These are phyloP conservation scores for Cariama cristata DNA, from an alignment of 2,113 vertebrate genomes.

Conservation along the genomic window DNA sequence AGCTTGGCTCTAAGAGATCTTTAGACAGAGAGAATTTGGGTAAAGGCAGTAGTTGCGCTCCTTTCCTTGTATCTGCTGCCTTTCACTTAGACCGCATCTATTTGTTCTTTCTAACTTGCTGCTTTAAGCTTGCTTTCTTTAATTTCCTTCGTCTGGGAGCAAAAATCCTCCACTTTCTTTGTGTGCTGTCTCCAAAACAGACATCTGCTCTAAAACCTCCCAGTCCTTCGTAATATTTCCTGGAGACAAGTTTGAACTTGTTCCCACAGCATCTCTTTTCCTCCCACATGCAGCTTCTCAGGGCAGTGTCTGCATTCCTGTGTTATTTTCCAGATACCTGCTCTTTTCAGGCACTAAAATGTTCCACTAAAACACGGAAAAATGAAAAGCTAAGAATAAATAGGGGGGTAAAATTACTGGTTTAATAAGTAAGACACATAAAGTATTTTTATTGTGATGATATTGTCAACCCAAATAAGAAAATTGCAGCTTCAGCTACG, in stretches of 20 bases:
- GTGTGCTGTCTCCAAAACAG: rapidly evolving
- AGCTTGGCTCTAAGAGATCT: not conserved
- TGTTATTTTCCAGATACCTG: not conserved
- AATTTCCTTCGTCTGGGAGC: not conserved
- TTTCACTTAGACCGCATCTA: not conserved
- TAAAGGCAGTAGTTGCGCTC: not conserved
- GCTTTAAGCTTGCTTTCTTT: not conserved
- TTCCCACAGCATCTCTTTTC: not conserved
- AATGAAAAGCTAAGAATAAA: not conserved
- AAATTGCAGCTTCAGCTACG: not conserved
- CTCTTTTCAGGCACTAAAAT: not conserved
- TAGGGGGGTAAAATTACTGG: not conserved
- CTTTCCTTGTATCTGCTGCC: not conserved
- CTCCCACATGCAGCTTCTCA: not conserved
- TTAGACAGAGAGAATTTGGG: not conserved
- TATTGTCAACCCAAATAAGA: not conserved
- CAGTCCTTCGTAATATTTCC: not conserved
- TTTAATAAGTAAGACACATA: not conserved
- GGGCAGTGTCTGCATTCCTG: not conserved
- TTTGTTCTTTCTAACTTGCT: not conserved
- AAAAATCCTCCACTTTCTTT: not conserved
- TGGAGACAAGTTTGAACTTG: not conserved
- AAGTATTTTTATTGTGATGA: not conserved
- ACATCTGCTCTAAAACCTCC: not conserved
- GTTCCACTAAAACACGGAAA: not conserved